phyloP scores from a whole-genome alignment of 2,113 vertebrate species.

The Engystomops pustulosus region DNA sequence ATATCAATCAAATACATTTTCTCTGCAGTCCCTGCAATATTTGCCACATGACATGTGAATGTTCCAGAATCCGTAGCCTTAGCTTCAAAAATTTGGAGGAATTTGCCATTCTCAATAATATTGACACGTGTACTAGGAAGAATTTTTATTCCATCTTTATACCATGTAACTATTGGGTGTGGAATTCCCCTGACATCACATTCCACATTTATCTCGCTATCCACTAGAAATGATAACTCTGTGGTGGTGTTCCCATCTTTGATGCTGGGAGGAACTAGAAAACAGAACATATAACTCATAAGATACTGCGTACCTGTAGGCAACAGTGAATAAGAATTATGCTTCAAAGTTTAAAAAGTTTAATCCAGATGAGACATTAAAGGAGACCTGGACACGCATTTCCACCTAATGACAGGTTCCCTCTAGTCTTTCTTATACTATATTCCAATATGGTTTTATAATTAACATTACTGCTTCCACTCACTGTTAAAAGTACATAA shows the following conservation, averaged over 20 bases:
- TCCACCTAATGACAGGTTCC: too few species aligned
- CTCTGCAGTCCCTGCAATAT: slow-evolving; percentile 80
- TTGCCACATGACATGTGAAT: slow-evolving; percentile 84
- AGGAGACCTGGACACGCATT: too few species aligned
- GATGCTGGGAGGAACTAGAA: slow-evolving; percentile 88
- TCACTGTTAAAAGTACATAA: too few species aligned
- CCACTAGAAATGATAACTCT: slow-evolving; percentile 79
- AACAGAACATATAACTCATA: slow-evolving; percentile 50
- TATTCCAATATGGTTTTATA: too few species aligned
- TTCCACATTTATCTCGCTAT: slow-evolving; percentile 81
- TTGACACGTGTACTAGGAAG: slow-evolving; percentile 78
- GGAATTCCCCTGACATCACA: slow-evolving; percentile 90
- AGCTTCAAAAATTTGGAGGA: slow-evolving; percentile 84
- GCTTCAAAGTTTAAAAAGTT: too few species aligned
- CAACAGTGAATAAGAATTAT: too few species aligned
- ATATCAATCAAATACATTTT: slow-evolving; percentile 84
- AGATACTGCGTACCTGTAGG: too few species aligned
- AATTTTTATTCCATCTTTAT: slow-evolving; percentile 78
- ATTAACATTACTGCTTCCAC: too few species aligned
- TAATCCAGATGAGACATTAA: too few species aligned
- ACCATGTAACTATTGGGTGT: slow-evolving; percentile 87
- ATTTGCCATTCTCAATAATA: slow-evolving; percentile 85
- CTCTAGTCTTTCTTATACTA: too few species aligned
- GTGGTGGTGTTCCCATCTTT: slow-evolving; percentile 87
- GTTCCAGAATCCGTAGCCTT: slow-evolving; percentile 82